Conservation (phyloP, 2,113 vertebrate genomes). For the Morone saxatilis region DNA sequence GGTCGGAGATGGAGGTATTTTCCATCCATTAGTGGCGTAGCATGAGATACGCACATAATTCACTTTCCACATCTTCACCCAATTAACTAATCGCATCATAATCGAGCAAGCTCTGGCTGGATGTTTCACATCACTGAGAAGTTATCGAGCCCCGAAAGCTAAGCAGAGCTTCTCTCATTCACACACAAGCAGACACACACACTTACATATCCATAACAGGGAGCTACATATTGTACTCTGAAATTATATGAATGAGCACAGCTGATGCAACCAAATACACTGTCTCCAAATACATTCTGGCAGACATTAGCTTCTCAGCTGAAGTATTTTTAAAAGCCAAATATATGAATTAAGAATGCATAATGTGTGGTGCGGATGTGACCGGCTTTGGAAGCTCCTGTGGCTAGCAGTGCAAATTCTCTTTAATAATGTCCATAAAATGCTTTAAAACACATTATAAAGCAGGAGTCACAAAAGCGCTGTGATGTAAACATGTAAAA, state of each 20-base stretch:
- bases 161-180: slow-evolving; percentile 12
- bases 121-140: slow-evolving; percentile 63
- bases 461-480: not conserved
- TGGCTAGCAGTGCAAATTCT: not conserved
- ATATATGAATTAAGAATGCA: slow-evolving; percentile 8
- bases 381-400: not conserved
- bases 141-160: slow-evolving; percentile 37
- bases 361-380: not conserved
- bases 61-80: slow-evolving; percentile 80
- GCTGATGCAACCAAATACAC: slow-evolving; percentile 42
- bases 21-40: slow-evolving; percentile 81
- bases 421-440: slow-evolving; percentile 5
- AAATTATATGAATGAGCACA: slow-evolving; percentile 20
- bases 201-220: not conserved
- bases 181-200: slow-evolving; percentile 7
- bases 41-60: slow-evolving; percentile 78
- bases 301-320: not conserved
- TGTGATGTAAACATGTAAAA: not conserved
- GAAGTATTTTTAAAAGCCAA: slow-evolving; percentile 9
- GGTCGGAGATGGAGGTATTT: slow-evolving; percentile 75
- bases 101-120: slow-evolving; percentile 58
- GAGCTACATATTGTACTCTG: not conserved
- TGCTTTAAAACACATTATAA: not conserved
- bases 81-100: slow-evolving; percentile 82
- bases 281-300: slow-evolving; percentile 10